Base-by-base conservation (phyloP, 2,797 vertebrate genomes). In the Coracias cyanogaster region DNA sequence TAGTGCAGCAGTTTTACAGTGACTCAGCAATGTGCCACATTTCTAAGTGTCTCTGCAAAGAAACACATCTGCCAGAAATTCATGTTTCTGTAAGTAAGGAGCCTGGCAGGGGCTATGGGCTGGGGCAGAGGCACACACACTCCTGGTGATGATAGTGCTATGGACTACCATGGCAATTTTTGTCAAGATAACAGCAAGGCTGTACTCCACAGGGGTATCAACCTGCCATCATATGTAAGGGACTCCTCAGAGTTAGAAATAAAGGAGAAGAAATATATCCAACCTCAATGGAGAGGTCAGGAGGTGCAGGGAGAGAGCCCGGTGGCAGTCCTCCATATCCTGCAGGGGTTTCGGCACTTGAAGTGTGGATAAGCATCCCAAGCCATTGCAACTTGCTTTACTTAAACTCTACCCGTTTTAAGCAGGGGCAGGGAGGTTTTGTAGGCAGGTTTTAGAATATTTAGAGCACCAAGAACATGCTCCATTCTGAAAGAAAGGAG, bases 41-140 rank as follows among this genome's bases (percentile, higher is more conserved):
- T 93, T n/a, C 22, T 12, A 31, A 79, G 17, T 2, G 9, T 10
- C 69, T 71, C 70, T 70, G 41, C 64, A 74, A 33, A 82, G 73
- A 29, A 70, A 46, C 33, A 70, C 37, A 20, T 46, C 24, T 67
- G 61, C 28, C 51, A 78, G 77, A 70, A 67, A 15, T 26, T 35
- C 39, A 5, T 0, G 2, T 28, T 80, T 9, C 69, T 51, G 57
- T 41, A n/a, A 41, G 54, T 0, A 0, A 66, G 54, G 57, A 79
- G 16, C 48, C 65, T 55, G 45, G 39, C n/a, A 25, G 26, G 37
- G 70, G 15, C 45, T 46, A n/a, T 33, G 49, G 52, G 54, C 60
- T 48, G 61, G 22, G 39, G 13, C 49, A 33, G 48, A 55, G 48
- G 7, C 48, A 20, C 29, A 81, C 28, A 28, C 1, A 1, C 12